Conservation (phyloP, 2,113 vertebrate genomes). For the Coturnix japonica region DNA sequence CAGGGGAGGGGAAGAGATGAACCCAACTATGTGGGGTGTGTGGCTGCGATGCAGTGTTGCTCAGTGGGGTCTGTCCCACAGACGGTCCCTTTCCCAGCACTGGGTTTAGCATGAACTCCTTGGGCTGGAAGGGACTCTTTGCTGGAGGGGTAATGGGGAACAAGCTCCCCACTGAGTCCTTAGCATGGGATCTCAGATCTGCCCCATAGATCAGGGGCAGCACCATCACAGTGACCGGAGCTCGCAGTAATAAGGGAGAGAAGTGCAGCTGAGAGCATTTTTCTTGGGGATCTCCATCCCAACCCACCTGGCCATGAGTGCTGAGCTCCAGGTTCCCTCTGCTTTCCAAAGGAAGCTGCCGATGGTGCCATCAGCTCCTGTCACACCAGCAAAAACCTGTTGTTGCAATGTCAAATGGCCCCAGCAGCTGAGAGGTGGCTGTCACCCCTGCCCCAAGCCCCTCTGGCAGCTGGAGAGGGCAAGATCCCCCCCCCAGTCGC, state of each 20-base stretch:
- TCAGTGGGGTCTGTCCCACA: neutral
- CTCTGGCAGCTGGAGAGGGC: neutral
- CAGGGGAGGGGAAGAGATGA: neutral
- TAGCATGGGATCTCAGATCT: neutral
- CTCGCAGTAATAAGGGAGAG: neutral
- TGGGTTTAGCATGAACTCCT: neutral
- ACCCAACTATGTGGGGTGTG: fast-evolving
- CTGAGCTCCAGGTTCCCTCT: fast-evolving
- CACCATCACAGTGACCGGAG: fast-evolving
- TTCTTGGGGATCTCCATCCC: neutral
- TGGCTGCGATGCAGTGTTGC: neutral
- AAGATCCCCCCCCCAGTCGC: fast-evolving
- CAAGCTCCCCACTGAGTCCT: fast-evolving
- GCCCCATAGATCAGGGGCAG: neutral
- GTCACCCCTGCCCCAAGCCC: fast-evolving
- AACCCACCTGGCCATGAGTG: fast-evolving
- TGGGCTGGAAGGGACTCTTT: neutral
- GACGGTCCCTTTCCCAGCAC: neutral
- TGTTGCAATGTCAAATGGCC: neutral
- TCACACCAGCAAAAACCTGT: neutral
- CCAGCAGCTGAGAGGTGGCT: neutral
- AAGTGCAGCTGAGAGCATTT: fast-evolving
- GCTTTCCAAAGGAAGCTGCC: neutral
- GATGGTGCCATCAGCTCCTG: fast-evolving
- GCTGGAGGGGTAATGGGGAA: neutral